Percentiles rank a stretch among this genome's conserved stretches.
Evolutionary conservation across 2,113 vertebrate species (phyloP).

Genomic region (Scomber colias): DNA sequence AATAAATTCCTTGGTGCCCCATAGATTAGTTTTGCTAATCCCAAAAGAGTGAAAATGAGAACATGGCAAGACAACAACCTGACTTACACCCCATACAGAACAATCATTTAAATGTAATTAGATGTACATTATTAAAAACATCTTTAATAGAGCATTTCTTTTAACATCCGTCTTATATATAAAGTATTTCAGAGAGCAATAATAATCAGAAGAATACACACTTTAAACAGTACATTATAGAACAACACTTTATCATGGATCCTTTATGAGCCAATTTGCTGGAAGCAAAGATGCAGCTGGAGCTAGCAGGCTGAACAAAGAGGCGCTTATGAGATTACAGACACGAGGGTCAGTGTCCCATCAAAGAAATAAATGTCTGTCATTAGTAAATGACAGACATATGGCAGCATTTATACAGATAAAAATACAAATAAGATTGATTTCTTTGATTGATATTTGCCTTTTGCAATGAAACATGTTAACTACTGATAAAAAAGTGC

Average conservation of each 20-base stretch:
- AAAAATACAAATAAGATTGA: conserved; percentile 29
- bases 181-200: conserved; percentile 69
- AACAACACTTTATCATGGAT: conserved; percentile 22
- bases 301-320: conserved; percentile 23
- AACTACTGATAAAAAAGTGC: conserved; percentile 7
- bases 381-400: conserved; percentile 11
- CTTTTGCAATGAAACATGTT: conserved; percentile 22
- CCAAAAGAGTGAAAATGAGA: conserved; percentile 38
- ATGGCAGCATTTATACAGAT: conserved; percentile 9
- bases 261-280: conserved; percentile 14
- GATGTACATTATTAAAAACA: conserved; percentile 63
- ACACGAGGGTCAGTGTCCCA: neutral
- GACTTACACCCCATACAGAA: conserved; percentile 19
- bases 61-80: conserved; percentile 43
- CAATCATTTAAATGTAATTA: conserved; percentile 14
- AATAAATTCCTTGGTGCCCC: conserved; percentile 32
- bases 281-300: conserved; percentile 4
- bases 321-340: conserved; percentile 29
- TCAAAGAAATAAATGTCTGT: conserved; percentile 18
- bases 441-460: conserved; percentile 5
- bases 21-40: conserved; percentile 51
- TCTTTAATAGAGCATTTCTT: conserved; percentile 74
- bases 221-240: conserved; percentile 16
- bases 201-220: conserved; percentile 49
- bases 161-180: conserved; percentile 63